Evolutionary conservation across 2,113 vertebrate species (phyloP).

Genomic region (Crotalus tigris): DNA sequence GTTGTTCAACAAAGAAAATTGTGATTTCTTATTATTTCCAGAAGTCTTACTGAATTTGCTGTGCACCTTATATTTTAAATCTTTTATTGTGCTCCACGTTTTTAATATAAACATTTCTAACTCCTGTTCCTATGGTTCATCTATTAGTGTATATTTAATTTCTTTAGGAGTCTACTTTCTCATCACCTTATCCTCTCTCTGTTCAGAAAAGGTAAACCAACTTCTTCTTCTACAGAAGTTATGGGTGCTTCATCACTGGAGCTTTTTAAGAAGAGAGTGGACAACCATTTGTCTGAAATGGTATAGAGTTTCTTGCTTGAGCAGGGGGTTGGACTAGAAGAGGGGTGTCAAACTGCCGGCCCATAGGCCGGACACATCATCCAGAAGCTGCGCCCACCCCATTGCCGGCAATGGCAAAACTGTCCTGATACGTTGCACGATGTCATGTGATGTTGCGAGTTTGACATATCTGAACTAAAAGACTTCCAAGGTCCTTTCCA

Average conservation of each 20-base stretch:
- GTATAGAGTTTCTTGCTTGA: neutral
- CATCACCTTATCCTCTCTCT: neutral
- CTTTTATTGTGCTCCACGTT: neutral
- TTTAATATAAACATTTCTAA: neutral
- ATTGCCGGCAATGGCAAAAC: too few species aligned
- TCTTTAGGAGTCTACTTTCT: neutral
- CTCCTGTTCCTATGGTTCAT: neutral
- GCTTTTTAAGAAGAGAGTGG: neutral
- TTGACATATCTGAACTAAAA: too few species aligned
- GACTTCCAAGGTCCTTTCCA: neutral
- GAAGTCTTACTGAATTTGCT: neutral
- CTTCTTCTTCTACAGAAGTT: neutral
- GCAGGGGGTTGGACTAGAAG: too few species aligned
- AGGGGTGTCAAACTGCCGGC: too few species aligned
- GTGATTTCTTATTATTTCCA: neutral
- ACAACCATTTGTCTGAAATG: neutral
- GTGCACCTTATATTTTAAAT: neutral
- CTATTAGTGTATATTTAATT: neutral
- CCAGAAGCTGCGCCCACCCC: too few species aligned
- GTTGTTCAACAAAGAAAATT: neutral
- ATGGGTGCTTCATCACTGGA: neutral
- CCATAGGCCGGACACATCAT: too few species aligned
- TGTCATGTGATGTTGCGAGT: too few species aligned
- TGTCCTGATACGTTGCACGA: too few species aligned
- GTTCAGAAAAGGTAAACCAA: neutral